Evolutionary conservation across 2,113 vertebrate genomes (phyloP).

Genomic region (Chiloscyllium plagiosum): DNA sequence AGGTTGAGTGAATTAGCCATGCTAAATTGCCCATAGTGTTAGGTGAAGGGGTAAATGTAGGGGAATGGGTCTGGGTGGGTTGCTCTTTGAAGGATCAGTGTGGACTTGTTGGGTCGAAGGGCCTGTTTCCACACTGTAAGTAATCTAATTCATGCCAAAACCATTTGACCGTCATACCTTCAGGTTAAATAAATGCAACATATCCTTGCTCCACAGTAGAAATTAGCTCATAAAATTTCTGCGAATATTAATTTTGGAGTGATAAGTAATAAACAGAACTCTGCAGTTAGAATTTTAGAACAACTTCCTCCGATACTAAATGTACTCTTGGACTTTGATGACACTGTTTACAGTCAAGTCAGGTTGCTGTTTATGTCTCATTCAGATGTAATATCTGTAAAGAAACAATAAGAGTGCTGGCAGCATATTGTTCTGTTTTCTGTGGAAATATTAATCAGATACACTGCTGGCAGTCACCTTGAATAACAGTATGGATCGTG

Average conservation of each 20-base stretch:
- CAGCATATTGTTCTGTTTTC: neutral
- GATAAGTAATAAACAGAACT: neutral
- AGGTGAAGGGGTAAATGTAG: too few relatives aligned
- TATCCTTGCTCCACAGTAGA: neutral
- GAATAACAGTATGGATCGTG: neutral
- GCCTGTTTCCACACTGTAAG: too few relatives aligned
- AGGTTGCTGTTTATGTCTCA: neutral
- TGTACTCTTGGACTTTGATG: neutral
- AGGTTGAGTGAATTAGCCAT: too few relatives aligned
- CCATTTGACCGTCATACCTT: neutral
- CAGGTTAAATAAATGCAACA: neutral
- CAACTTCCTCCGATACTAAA: neutral
- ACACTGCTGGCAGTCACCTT: neutral
- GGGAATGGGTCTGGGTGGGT: too few relatives aligned
- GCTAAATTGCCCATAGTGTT: too few relatives aligned
- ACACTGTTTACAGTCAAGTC: neutral
- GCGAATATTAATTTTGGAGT: neutral
- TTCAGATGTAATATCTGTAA: neutral
- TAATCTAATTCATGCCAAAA: neutral
- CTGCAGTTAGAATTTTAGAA: neutral
- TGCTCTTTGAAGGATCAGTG: too few relatives aligned
- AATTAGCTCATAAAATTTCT: neutral
- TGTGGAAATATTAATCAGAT: neutral
- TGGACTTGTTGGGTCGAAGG: too few relatives aligned
- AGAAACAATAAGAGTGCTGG: neutral